Evolutionary conservation across 2,888 invertebrate genomes (phyloP), one percentile per base, ranked within the genome.

Genomic region (Sarcophaga variegata): DNA sequence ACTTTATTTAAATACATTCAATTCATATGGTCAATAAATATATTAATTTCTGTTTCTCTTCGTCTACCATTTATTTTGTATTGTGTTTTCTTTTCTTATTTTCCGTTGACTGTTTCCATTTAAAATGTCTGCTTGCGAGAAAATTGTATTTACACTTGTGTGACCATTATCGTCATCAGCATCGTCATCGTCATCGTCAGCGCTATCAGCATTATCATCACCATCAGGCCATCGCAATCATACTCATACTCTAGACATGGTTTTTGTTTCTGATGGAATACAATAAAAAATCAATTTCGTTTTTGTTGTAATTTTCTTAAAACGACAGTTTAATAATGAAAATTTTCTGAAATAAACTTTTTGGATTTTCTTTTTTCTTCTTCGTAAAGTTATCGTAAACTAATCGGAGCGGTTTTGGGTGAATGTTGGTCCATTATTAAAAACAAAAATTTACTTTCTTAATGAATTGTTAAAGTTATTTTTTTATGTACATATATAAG

Each of bases 1-100:
- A 87, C 87, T 87, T 79, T 87, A 87, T 81, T 87, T 87, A 84
- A 87, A 87, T 87, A 87, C 83, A 74, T 83, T 83, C 81, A 77
- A 74, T 83, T 83, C 81, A 77, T 76, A 84, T 87, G 81, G 81
- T 87, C 84, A 87, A 82, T 84, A 84, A 81, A 84, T 78, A 71
- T 79, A 72, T 71, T 67, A 78, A 83, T 78, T 78, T 74, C 77
- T 83, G 37, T 83, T 78, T 62, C 62, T 22, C 67, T 72, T 75
- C 64, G 59, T 74, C 37, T 22, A 47, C 8, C 22, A 6, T 63
- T 4, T 27, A 67, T 59, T 71, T 63, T 54, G 63, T 63, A 45
- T 75, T 37, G 8, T 37, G 17, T 54, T 27, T 54, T 11, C 37
- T 37, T 11, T 54, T 54, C 12, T 72, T 64, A 6, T 12, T 54